Base-by-base conservation (phyloP, 2,797 vertebrate genomes). In the Ctenopoma multispine region DNA sequence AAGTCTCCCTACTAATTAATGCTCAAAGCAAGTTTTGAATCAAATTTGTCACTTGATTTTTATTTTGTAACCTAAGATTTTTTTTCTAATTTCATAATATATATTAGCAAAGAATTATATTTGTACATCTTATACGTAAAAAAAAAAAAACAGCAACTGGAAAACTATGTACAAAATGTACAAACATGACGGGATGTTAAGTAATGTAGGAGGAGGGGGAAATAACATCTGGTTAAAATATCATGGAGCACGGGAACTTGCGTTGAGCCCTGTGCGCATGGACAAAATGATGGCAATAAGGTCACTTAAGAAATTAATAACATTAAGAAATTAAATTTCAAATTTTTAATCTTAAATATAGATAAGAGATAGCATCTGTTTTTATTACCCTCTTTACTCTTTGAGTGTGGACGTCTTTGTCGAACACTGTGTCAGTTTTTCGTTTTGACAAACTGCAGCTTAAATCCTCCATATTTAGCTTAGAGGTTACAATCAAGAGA, bases 21-120 rank as follows among this genome's bases (percentile, higher is more conserved):
- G 89, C 88, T 92, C 69, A 86, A 90, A 92, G 90, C 92, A 90
- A 90, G 87, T 92, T 92, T 89, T 85, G 84, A 93, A 90, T 92
- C 91, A 90, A 87, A 90, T 90, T 87, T 83, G 76, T 90, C 85
- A 89, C 71, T 86, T 83, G 80, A 90, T 91, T 90, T 86, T 76
- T 47, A 66, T 77, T n/a, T 82, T 85, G 89, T 27, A 69, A 80
- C 78, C 85, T 86, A 89, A 85, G 76, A 72, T 79, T 83, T 82
- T 83, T 82, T 72, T 67, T 83, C 87, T 90, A 90, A 92, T 92
- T 93, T 81, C 85, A 89, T 93, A 90, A 94, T 94, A 95, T 95
- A 95, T 95, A 95, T 95, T 94, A 95, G 92, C 93, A 93, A 92
- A 93, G 86, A 94, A 94, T 94, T 92, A 93, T 92, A 94, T 94